Evolutionary conservation across 1,140 invertebrate species (phyloP), one percentile per base, ranked within the genome.

Genomic region (Lethrus apterus): DNA sequence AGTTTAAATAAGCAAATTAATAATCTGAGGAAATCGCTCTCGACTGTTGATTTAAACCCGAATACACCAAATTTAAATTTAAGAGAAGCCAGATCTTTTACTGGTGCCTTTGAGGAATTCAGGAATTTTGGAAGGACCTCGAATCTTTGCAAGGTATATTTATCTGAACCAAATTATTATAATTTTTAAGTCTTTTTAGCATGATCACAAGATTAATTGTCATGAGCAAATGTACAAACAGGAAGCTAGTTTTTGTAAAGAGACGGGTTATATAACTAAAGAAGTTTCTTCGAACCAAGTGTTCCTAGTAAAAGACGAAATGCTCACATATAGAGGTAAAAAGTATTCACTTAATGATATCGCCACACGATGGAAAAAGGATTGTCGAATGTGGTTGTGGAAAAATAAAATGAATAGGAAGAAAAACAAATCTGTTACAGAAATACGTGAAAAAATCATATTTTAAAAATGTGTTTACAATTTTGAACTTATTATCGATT

Each of bases 331-430:
- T 23, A 53, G 70, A 60, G 71, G 72, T 0, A 63, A 46, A 1
- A 63, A 49, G 31, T 64, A 75, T 48, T 63, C 63, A 0, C 47
- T 65, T 0, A 63, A 66, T 11, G 70, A 74, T 52, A 70, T 74
- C 7, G 68, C 73, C 5, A 59, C 51, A n/a, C 64, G 61, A 3
- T 81, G 77, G 78, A 81, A 81, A 56, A 81, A 81, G 58, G 79
- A 81, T 48, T 78, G 77, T 31, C 66, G 78, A 50, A 80, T 68
- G 61, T 81, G 78, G 70, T 55, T 81, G 11, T 81, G 78, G 78
- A 81, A 81, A 24, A 52, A 51, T 36, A 47, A 51, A 15, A 15
- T 33, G 17, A 44, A 15, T 9, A 34, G 30, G 60, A 66, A 66
- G 17, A 67, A 65, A 15, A 49, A 46, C 10, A 23, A 30, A 42